Percentiles rank a stretch among this genome's conserved stretches.
phyloP scores from a whole-genome alignment of 2,113 vertebrate species.

The Cricetomys ansorgei region DNA sequence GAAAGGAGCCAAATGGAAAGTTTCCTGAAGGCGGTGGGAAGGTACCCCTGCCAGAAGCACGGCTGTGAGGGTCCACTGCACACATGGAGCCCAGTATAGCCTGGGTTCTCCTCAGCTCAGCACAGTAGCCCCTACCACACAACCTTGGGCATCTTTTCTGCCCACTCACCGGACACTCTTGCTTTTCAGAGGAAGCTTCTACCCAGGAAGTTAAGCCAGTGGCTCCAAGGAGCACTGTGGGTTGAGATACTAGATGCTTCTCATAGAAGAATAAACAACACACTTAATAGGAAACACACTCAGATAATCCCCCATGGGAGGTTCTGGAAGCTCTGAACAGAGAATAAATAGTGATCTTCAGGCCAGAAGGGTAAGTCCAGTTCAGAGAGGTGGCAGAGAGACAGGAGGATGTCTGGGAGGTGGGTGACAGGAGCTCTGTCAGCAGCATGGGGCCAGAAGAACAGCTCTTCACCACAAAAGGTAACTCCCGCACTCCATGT shows the following conservation, averaged over 20 bases:
- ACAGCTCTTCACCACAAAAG: background rate
- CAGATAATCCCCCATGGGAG: background rate
- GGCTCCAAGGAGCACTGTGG: background rate
- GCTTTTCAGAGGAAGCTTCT: background rate
- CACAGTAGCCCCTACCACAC: too few relatives aligned
- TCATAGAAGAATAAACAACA: background rate
- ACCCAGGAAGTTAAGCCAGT: background rate
- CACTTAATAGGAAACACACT: background rate
- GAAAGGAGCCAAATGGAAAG: background rate
- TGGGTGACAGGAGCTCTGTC: background rate
- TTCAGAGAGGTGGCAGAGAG: background rate
- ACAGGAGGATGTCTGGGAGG: background rate
- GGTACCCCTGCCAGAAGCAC: background rate
- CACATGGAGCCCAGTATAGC: background rate
- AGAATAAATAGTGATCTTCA: background rate
- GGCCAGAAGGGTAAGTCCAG: background rate
- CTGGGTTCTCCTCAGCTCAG: background rate
- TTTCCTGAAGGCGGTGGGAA: background rate
- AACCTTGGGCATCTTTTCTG: background rate
- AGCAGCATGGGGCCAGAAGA: background rate
- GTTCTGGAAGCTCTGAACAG: background rate
- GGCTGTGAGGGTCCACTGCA: background rate
- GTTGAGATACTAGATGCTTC: background rate
- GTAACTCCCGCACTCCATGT: background rate
- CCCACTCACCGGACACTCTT: background rate